These are phyloP conservation scores for Eupithecia pulchellata DNA, from an alignment of 2,888 invertebrate species.

Conservation along the genomic window DNA sequence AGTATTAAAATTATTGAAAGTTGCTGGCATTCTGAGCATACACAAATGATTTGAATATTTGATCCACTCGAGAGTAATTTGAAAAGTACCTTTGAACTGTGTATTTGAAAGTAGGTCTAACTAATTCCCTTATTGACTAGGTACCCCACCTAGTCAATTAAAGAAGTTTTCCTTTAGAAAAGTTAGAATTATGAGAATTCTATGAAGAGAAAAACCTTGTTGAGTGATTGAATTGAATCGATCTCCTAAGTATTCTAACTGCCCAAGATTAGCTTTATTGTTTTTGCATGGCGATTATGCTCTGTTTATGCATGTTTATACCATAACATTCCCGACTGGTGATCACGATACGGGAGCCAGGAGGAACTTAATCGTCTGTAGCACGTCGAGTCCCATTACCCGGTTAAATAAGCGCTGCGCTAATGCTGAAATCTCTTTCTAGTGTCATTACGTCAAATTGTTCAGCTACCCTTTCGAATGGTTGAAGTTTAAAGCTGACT, in stretches of 20 bases:
- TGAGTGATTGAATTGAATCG: neutral
- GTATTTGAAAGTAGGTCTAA: neutral
- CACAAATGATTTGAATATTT: no score
- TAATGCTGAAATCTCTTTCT: neutral
- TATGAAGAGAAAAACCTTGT: neutral
- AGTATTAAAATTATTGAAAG: no score
- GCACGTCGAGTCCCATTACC: slow-evolving; percentile 1
- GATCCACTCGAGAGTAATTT: neutral
- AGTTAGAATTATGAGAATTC: neutral
- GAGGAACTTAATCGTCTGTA: neutral
- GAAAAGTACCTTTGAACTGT: neutral
- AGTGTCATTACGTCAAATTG: neutral
- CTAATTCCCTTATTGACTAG: no score
- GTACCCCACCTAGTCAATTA: no score
- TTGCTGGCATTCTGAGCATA: no score
- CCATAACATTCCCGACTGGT: neutral
- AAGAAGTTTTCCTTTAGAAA: neutral
- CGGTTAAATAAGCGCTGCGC: neutral
- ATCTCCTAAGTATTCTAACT: neutral
- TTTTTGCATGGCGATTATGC: neutral
- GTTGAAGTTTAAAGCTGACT: neutral
- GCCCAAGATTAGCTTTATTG: neutral
- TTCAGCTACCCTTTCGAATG: neutral
- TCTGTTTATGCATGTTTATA: no score
- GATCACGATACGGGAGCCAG: neutral